These are phyloP conservation scores for Phylloscopus collybita DNA, from an alignment of 2,797 vertebrate genomes.

Conservation along the genomic window DNA sequence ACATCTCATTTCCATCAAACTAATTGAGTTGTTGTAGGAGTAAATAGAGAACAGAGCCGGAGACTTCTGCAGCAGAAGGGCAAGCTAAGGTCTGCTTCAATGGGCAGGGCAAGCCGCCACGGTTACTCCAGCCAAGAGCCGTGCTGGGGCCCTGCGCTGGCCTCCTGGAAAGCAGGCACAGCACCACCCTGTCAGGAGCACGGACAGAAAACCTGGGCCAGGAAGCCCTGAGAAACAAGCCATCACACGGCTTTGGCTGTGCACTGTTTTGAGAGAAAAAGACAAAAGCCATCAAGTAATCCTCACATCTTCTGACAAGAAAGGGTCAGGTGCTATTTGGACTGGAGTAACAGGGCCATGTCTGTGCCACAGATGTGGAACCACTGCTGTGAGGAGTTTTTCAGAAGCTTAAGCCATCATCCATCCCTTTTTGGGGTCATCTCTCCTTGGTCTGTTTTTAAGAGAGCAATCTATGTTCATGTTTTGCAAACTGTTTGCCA, in stretches of 20 bases:
- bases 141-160: rapidly evolving
- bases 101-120: not conserved
- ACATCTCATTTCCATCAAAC: slow-evolving; percentile 57
- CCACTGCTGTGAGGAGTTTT: not conserved
- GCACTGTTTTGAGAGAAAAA: not conserved
- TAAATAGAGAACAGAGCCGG: slow-evolving; percentile 5
- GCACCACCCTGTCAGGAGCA: not conserved
- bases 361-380: not conserved
- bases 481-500: not conserved
- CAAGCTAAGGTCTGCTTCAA: not conserved
- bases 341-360: not conserved
- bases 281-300: not conserved
- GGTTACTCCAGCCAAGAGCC: rapidly evolving
- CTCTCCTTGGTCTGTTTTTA: not conserved
- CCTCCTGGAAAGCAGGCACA: not conserved
- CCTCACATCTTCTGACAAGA: not conserved
- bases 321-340: not conserved
- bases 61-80: slow-evolving; percentile 6
- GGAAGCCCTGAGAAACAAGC: not conserved
- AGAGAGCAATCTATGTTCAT: not conserved
- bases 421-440: not conserved
- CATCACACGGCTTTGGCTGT: not conserved
- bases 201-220: rapidly evolving
- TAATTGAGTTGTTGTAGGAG: slow-evolving; percentile 59
- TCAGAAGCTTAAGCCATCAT: not conserved